Evolutionary conservation across 2,797 vertebrate genomes (phyloP).

Genomic region (Poeciliopsis paucimaculata): DNA sequence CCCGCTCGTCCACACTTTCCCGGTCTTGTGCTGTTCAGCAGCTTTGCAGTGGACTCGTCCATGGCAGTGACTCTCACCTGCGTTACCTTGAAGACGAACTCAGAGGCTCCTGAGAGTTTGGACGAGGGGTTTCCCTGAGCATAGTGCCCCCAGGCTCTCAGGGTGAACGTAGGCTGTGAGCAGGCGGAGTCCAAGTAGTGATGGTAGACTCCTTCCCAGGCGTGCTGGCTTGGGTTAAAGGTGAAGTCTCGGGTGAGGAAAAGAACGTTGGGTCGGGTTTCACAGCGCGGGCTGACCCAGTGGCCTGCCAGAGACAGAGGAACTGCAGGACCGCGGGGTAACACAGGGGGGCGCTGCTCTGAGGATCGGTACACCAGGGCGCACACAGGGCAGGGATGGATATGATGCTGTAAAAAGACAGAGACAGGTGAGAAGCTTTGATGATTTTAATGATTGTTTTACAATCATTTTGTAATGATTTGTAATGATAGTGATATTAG

Average conservation of each 20-base stretch:
- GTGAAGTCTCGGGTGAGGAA: slow-evolving; percentile 89
- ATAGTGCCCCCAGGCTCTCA: slow-evolving; percentile 85
- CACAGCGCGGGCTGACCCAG: slow-evolving; percentile 88
- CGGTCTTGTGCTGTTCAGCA: slow-evolving; percentile 83
- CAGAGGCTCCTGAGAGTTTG: slow-evolving; percentile 79
- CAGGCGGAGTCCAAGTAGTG: slow-evolving; percentile 90
- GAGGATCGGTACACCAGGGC: slow-evolving; percentile 83
- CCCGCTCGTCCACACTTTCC: slow-evolving; percentile 84
- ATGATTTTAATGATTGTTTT: too few relatives aligned
- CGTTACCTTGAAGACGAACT: slow-evolving; percentile 88
- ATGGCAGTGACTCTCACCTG: slow-evolving; percentile 81
- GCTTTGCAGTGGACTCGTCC: slow-evolving; percentile 74
- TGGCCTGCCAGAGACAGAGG: slow-evolving; percentile 79
- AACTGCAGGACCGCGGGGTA: slow-evolving; percentile 64
- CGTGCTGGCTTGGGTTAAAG: slow-evolving; percentile 79
- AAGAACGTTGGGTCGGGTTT: slow-evolving; percentile 86
- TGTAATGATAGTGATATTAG: too few relatives aligned
- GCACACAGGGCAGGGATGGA: slow-evolving; percentile 87
- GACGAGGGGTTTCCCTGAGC: slow-evolving; percentile 80
- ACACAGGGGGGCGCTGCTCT: slow-evolving; percentile 82
- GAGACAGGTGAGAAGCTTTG: background rate
- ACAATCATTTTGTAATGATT: too few relatives aligned
- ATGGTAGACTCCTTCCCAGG: slow-evolving; percentile 87
- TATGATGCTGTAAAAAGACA: slow-evolving; percentile 82
- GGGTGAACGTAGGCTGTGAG: slow-evolving; percentile 85